These are phyloP conservation scores for Brachionus koreanus DNA, from an alignment of 1,140 invertebrate species.

Conservation along the genomic window DNA sequence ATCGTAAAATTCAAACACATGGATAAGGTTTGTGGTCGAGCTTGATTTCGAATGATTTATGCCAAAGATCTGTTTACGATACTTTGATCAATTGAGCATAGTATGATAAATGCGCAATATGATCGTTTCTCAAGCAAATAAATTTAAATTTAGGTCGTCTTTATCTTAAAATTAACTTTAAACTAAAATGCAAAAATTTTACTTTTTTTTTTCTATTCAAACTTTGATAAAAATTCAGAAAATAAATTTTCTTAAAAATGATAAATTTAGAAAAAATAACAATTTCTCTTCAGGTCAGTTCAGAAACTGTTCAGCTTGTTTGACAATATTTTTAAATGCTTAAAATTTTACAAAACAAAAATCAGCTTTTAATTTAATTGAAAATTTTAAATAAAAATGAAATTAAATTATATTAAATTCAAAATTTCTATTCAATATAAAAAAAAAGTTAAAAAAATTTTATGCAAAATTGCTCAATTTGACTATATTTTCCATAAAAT, in stretches of 20 bases:
- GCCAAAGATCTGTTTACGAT: conserved; percentile 1
- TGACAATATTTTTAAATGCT: too few species aligned
- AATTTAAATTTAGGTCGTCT: conserved; percentile 5
- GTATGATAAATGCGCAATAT: neutral
- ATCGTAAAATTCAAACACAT: conserved; percentile 13
- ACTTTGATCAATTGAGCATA: conserved; percentile 7
- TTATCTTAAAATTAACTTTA: neutral
- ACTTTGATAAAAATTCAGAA: neutral
- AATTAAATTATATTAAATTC: too few species aligned
- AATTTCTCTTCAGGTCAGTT: too few species aligned
- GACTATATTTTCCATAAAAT: too few species aligned
- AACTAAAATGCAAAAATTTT: neutral
- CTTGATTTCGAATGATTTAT: conserved; percentile 35
- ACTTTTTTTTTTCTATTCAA: neutral
- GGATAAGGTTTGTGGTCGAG: conserved; percentile 5
- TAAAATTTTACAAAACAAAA: too few species aligned
- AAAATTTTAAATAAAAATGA: too few species aligned
- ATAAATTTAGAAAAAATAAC: neutral
- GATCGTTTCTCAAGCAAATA: conserved; percentile 2
- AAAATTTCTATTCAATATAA: too few species aligned
- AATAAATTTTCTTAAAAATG: neutral
- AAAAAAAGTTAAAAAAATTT: too few species aligned
- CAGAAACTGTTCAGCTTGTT: too few species aligned
- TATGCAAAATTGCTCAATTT: too few species aligned
- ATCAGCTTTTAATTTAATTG: too few species aligned